Evolutionary conservation across 2,888 invertebrate species (phyloP).

Genomic region (Apamea monoglypha): DNA sequence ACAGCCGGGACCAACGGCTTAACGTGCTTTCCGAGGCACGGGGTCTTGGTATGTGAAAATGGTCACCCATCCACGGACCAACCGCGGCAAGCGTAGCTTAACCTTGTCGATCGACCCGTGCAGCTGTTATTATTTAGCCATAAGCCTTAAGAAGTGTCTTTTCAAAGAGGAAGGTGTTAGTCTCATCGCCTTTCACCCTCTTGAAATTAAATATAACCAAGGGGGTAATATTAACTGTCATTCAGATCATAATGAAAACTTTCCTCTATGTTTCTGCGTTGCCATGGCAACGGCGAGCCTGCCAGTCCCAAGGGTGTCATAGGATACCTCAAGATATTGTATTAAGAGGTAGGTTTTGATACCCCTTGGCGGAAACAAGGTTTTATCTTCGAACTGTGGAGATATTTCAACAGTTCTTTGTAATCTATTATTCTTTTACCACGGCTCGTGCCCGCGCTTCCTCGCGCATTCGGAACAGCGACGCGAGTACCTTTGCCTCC

Average conservation of each 20-base stretch:
- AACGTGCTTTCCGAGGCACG: no score
- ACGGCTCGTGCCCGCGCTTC: no score
- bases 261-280: conserved; percentile 17
- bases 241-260: conserved; percentile 27
- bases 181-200: no score
- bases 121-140: no score
- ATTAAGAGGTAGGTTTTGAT: background rate
- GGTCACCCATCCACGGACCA: no score
- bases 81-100: no score
- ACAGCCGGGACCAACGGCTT: no score
- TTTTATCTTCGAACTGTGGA: background rate
- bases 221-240: conserved; percentile 4
- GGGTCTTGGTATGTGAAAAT: no score
- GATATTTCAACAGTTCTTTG: conserved; percentile 1
- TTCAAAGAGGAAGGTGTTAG: background rate
- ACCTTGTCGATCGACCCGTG: no score
- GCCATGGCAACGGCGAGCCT: conserved; percentile 21
- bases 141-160: background rate
- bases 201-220: conserved; percentile 8
- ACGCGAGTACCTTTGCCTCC: no score
- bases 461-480: no score
- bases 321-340: conserved; percentile 27
- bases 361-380: background rate
- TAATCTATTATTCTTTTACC: no score
- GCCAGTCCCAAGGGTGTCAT: conserved; percentile 4